Evolutionary conservation across 1,140 invertebrate species (phyloP), one percentile per base, ranked within the genome.

Genomic region (Ostrea edulis): DNA sequence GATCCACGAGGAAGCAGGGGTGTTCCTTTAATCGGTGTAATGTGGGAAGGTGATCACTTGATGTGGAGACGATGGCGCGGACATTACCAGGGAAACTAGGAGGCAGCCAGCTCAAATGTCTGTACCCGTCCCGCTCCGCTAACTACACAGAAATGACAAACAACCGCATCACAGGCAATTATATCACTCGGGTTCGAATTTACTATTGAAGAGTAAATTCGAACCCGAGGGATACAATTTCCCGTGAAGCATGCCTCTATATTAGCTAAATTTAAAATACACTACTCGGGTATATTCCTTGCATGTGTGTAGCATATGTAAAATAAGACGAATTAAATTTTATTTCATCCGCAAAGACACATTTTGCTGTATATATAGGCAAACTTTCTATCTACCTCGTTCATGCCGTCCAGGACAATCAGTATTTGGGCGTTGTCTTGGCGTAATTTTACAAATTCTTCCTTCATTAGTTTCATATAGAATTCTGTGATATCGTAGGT

Each of bases 21-120:
- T 92, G 89, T 62, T 93, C 91, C 53, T 90, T 85, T 12, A 93
- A 87, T 52, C 93, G 82, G 22, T 89, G 84, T 17, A 92, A 62
- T 25, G 92, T 92, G 0, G 91, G 91, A 11, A 84, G 86, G 55
- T 94, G 91, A 8, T 89, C 53, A 35, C 87, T 84, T 68, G 91
- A 89, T 88, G 90, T 85, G 52, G 93, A 93, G 9, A 94, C 91
- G 12, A 94, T 91, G 86, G 92, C 92, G 0, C 89, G 85, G 22
- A 94, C 81, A 53, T 91, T 92, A 8, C 65, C 29, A 29, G 94
- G 93, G 22, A 93, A 90, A 0, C 82, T 52, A 51, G 93, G 92
- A 11, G 92, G 93, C 5, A 94, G 87, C 93, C 93, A 94, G 12
- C 85, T 90, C 77, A 94, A 68, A 71, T 93, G 92, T 20, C 88